Evolutionary conservation across 92 coral and sea anemone species (phyloP).

Genomic region (Paragorgia papillata): DNA sequence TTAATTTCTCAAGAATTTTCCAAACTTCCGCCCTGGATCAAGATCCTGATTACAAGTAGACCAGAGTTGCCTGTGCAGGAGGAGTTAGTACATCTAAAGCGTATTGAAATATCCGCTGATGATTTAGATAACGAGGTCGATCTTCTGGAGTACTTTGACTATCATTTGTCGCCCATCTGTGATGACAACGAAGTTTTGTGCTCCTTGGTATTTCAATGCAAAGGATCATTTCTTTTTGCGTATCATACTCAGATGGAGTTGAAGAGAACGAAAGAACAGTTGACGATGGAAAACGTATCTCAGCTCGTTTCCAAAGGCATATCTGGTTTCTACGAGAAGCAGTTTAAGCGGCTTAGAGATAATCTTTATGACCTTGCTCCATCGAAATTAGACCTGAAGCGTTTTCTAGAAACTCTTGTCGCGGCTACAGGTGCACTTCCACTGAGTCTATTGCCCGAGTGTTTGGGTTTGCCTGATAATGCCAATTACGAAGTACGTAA

Average conservation of each 20-base stretch:
- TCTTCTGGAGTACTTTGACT: slow-evolving; percentile 11
- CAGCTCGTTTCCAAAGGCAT: slow-evolving; percentile 40
- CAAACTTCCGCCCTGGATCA: slow-evolving; percentile 47
- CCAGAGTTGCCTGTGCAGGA: slow-evolving; percentile 17
- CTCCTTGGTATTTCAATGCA: slow-evolving; percentile 21
- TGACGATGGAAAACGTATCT: slow-evolving; percentile 8
- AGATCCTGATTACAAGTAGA: slow-evolving; percentile 42
- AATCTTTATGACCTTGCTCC: slow-evolving; percentile 9
- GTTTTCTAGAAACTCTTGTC: slow-evolving; percentile 36
- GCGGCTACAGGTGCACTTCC: slow-evolving; percentile 40
- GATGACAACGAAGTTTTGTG: slow-evolving; percentile 10
- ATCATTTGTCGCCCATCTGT: slow-evolving; percentile 13
- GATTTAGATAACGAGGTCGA: slow-evolving; percentile 27
- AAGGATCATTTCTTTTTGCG: slow-evolving; percentile 42
- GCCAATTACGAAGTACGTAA: slow-evolving; percentile 19
- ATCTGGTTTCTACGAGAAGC: slow-evolving; percentile 39
- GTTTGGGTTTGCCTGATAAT: slow-evolving; percentile 27
- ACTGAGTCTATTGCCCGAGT: slow-evolving; percentile 25
- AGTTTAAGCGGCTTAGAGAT: slow-evolving; percentile 12
- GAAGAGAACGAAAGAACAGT: background rate
- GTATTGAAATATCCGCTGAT: slow-evolving; percentile 7
- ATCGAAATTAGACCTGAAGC: slow-evolving; percentile 24
- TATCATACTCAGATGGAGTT: slow-evolving; percentile 21
- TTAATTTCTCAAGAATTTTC: slow-evolving; percentile 28
- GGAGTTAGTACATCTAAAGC: slow-evolving; percentile 9